Evolutionary conservation across 1,140 invertebrate genomes (phyloP), one percentile per base, ranked within the genome.

Genomic region (Daktulosphaira vitifoliae): DNA sequence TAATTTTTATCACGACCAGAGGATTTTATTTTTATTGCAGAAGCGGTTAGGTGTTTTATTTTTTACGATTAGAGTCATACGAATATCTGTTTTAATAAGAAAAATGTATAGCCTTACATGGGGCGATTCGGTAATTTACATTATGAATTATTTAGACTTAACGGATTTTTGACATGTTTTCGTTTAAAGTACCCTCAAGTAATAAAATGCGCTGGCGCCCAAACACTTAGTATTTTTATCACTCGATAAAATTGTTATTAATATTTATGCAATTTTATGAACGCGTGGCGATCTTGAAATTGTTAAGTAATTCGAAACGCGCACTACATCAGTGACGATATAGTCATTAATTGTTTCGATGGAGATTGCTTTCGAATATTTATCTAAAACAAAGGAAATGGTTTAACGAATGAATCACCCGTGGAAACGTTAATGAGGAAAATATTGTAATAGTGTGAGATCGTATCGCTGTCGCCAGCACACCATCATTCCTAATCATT

Each of bases 1-100:
- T 33, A 33, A 33, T 33, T 44, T 62, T 48, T 48, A 33, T 33
- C 56, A 22, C 56, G 42, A n/a, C 20, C 25, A 48, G 26, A 62
- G 9, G 56, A 3, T 53, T 53, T 38, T 11, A 26, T 59, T 59
- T 59, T 62, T 62, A 62, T 62, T 62, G 56, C 56, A 39, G 56
- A 62, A 62, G 56, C 56, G 39, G 56, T 62, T 44, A 62, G 56
- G 56, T 48, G 42, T 46, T 59, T 46, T 46, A 6, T 29, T 25
- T 59, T 59, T 59, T 62, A 62, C 56, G 56, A 62, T 38, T 62
- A 62, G n/a, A n/a, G 56, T 62, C 56, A 23, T 59, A 42, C 42
- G 15, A 48, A 42, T 33, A 39, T 59, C 54, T 38, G 16, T 37
- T 44, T 11, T 8, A 9, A 26, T 25, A 33, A 46, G 20, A 62